phyloP scores from a whole-genome alignment of 2,888 invertebrate species.

The Tinea trinotella region DNA sequence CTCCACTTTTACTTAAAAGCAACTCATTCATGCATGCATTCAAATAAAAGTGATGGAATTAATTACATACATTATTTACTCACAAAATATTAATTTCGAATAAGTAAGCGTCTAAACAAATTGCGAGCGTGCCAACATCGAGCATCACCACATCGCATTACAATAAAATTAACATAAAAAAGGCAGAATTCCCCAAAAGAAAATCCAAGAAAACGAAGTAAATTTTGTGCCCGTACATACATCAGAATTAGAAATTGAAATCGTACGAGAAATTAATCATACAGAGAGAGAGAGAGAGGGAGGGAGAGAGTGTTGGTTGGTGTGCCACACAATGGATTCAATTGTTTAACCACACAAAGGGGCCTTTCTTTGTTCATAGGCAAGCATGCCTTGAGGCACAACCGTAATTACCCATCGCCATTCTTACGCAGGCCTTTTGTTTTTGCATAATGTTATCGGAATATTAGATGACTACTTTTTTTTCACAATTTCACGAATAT shows the following conservation, averaged over 20 bases:
- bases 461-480: neutral
- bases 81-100: too few species aligned
- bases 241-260: conserved; percentile 6
- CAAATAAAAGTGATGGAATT: too few species aligned
- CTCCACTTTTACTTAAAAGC: too few species aligned
- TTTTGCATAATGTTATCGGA: conserved; percentile 8
- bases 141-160: too few species aligned
- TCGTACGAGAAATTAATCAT: neutral
- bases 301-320: neutral
- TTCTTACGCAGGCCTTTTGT: conserved; percentile 5
- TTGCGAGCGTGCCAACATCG: too few species aligned
- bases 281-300: too few species aligned
- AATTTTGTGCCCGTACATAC: neutral
- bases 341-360: conserved; percentile 4
- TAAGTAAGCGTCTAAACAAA: too few species aligned
- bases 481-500: neutral
- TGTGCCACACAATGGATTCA: neutral
- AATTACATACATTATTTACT: too few species aligned
- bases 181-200: neutral
- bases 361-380: neutral
- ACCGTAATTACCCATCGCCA: conserved; percentile 7
- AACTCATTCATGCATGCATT: too few species aligned
- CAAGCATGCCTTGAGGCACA: neutral
- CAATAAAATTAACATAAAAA: neutral
- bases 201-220: too few species aligned